A percentile compares a stretch with the other conserved stretches of the same genome.
Evolutionary conservation across 2,797 vertebrate species (phyloP).

Genomic region (Hoplostethus mediterraneus): DNA sequence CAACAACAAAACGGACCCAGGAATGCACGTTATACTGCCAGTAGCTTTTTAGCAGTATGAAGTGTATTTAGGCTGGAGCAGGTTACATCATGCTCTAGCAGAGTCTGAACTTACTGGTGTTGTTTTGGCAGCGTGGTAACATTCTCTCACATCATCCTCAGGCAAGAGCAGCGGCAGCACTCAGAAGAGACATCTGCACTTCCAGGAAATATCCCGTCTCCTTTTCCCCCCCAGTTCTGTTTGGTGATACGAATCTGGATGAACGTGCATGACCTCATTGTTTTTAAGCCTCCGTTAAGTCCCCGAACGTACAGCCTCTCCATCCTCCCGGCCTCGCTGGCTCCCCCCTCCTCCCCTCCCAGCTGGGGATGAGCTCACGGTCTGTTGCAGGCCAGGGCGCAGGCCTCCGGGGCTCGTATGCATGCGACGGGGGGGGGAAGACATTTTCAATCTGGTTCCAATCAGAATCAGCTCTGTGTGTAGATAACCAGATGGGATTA

Average conservation of each 20-base stretch:
- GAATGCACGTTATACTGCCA: no score
- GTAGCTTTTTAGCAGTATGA: no score
- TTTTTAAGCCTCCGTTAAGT: slow-evolving; percentile 35
- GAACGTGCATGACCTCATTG: slow-evolving; percentile 55
- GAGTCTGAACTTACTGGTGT: slow-evolving; percentile 26
- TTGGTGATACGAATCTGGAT: slow-evolving; percentile 28
- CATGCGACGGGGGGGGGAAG: slow-evolving; percentile 2
- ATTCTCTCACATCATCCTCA: slow-evolving; percentile 14
- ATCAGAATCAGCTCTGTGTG: slow-evolving; percentile 26
- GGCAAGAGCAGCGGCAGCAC: slow-evolving; percentile 7
- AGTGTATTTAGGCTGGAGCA: neutral
- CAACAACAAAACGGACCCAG: no score
- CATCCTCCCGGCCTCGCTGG: neutral
- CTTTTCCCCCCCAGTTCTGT: slow-evolving; percentile 10
- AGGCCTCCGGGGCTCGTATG: slow-evolving; percentile 37
- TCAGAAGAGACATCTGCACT: slow-evolving; percentile 39
- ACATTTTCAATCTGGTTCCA: slow-evolving; percentile 28
- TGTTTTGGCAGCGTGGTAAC: slow-evolving; percentile 28
- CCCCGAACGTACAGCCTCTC: neutral
- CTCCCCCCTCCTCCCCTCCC: slow-evolving; percentile 15
- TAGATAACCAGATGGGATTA: slow-evolving; percentile 9
- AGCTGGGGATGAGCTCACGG: slow-evolving; percentile 73
- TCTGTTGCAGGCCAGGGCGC: slow-evolving; percentile 32
- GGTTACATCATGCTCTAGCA: slow-evolving; percentile 25
- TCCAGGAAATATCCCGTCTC: slow-evolving; percentile 24